Evolutionary conservation across 2,888 invertebrate genomes (phyloP).

Genomic region (Dromius quadrimaculatus): DNA sequence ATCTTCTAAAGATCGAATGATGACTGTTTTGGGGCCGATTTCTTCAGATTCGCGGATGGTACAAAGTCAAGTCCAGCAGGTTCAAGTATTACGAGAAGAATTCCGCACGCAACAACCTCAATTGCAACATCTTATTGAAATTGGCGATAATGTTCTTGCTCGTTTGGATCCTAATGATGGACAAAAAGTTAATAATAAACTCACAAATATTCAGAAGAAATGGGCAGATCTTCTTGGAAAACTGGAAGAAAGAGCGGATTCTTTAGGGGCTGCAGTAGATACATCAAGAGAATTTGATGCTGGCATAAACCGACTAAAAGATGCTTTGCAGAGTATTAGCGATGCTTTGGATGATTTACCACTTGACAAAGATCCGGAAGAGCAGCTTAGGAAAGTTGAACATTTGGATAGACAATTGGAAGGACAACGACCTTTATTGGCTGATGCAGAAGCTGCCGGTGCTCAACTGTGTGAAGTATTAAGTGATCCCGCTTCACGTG

Average conservation of each 20-base stretch:
- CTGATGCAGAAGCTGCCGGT: conserved; percentile 92
- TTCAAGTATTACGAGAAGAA: conserved; percentile 94
- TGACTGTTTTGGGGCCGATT: conserved; percentile 94
- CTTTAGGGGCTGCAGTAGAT: conserved; percentile 91
- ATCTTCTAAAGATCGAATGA: conserved; percentile 93
- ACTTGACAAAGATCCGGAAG: conserved; percentile 85
- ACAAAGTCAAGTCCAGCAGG: conserved; percentile 94
- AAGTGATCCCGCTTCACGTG: conserved; percentile 89
- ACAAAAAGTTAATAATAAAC: conserved; percentile 77
- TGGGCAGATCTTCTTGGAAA: conserved; percentile 86
- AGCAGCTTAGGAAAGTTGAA: conserved; percentile 88
- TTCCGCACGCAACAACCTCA: conserved; percentile 94
- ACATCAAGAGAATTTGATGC: conserved; percentile 94
- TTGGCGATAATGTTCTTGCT: conserved; percentile 81
- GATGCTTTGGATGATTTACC: conserved; percentile 89
- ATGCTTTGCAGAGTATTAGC: conserved; percentile 88
- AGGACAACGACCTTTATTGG: conserved; percentile 87
- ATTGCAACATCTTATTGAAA: conserved; percentile 84
- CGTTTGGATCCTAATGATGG: conserved; percentile 72
- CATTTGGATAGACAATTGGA: conserved; percentile 89
- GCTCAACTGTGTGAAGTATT: conserved; percentile 87
- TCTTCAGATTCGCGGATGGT: conserved; percentile 96
- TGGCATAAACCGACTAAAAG: conserved; percentile 83
- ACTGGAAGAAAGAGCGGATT: conserved; percentile 89
- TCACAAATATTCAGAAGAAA: conserved; percentile 77